phyloP scores from a whole-genome alignment of 2,797 vertebrate genomes.

The Spinibarbus caldwelli region DNA sequence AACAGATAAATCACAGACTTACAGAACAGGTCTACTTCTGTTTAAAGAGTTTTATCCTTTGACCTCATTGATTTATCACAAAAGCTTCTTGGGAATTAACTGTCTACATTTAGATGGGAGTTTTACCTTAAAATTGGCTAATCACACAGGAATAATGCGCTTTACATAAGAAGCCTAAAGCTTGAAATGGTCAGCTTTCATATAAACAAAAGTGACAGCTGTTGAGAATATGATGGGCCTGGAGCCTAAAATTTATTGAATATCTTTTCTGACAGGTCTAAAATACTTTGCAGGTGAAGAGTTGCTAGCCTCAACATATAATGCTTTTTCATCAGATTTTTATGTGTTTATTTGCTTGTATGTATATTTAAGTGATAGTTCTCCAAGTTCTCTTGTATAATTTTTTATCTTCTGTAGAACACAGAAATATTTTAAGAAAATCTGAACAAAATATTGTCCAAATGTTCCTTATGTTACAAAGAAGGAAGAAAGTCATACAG shows the following conservation, averaged over 20 bases:
- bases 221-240: neutral
- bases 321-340: no score
- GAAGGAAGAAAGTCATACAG: neutral
- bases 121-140: neutral
- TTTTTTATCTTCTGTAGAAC: neutral
- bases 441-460: neutral
- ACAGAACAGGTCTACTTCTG: no score
- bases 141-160: neutral
- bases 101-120: neutral
- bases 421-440: neutral
- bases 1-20: neutral
- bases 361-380: neutral
- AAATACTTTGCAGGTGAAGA: neutral
- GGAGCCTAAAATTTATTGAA: neutral
- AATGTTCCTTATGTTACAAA: neutral
- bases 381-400: neutral
- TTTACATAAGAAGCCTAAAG: neutral
- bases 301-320: no score
- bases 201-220: neutral
- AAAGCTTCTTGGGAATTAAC: slow-evolving; percentile 2
- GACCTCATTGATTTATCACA: slow-evolving; percentile 14
- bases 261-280: neutral
- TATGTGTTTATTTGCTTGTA: neutral
- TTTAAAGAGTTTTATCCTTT: slow-evolving; percentile 8
- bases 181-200: neutral